Base-by-base conservation (phyloP, 2,113 vertebrate genomes). In the Diphyllodes magnificus region DNA sequence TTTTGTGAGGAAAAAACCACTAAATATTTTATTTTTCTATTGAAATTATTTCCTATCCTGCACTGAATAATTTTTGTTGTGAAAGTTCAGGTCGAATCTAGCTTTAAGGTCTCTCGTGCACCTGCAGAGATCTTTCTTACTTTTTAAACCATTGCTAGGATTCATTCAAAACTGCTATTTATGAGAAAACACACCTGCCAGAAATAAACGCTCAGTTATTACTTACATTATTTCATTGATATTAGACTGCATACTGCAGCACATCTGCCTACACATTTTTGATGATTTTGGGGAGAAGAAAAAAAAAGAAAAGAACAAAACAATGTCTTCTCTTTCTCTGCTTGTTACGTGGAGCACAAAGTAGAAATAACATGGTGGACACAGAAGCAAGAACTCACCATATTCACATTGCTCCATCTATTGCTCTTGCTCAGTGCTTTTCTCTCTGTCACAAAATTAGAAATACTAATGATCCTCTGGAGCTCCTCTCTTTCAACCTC, bases 261-360 rank as follows among this genome's bases (percentile, higher is more conserved):
- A 54, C 15, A 51, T 11, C 31, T 63, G 42, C 33, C 35, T 54
- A 39, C 24, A 51, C 3, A 6, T 24, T 77, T 76, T 47, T 54
- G 1, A 40, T 54, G 12, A 28, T n/a, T 86, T 17, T 1, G 40
- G 10, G 51, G 13, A 40, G 22, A 21, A 40, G 17, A 7, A 27
- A 13, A 25, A 66, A 15, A 14, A 18, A 11, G 0, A 14, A 14
- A 18, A 11, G 0, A 54, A 15, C 2, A 8, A 47, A 65, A 8
- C 18, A 28, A 37, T 16, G 7, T 31, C 63, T 86, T 76, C 14
- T 68, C 15, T 45, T 69, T 39, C n/a, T 77, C 47, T 60, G 25
- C 21, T 57, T 65, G 16, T 57, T 57, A 57, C 71, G 42, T 2
- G 15, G n/a, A 89, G 9, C 25, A 78, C 16, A 39, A 71, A 66